A percentile compares a stretch with the other conserved stretches of the same genome.
phyloP scores from a whole-genome alignment of 92 coral and sea anemone genomes.

The Heliopora coerulea region DNA sequence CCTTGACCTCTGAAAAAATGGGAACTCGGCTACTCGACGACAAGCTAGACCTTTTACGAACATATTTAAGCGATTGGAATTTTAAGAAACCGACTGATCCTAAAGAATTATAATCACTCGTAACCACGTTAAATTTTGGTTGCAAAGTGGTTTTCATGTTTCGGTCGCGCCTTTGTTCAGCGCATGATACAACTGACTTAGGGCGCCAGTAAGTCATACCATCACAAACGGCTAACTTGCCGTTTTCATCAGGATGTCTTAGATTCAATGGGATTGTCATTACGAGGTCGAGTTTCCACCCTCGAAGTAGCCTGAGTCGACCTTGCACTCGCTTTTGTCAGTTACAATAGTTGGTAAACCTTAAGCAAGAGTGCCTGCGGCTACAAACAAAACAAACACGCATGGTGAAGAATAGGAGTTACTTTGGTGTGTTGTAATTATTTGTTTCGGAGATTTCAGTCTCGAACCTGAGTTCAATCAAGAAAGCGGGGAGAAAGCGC shows the following conservation, averaged over 20 bases:
- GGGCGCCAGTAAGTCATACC: conserved; percentile 51
- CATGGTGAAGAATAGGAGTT: too few relatives aligned
- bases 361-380: too few relatives aligned
- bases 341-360: too few relatives aligned
- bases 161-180: conserved; percentile 52
- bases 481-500: too few relatives aligned
- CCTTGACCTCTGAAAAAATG: conserved; percentile 49
- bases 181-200: conserved; percentile 53
- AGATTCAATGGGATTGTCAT: too few relatives aligned
- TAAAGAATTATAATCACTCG: conserved; percentile 50
- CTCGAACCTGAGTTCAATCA: too few relatives aligned
- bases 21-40: conserved; percentile 58
- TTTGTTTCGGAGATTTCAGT: too few relatives aligned
- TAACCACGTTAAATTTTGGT: conserved; percentile 54
- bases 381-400: too few relatives aligned
- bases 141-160: conserved; percentile 59
- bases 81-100: conserved; percentile 40
- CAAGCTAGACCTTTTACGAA: conserved; percentile 40
- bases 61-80: conserved; percentile 20
- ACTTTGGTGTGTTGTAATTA: too few relatives aligned
- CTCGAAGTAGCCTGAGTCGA: too few relatives aligned
- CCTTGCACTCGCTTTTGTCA: too few relatives aligned
- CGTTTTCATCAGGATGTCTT: conserved; percentile 52
- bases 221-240: conserved; percentile 47
- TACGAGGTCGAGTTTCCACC: too few relatives aligned